These are phyloP conservation scores for Lepus townsendii DNA, from an alignment of 2,797 vertebrate species.

Conservation along the genomic window DNA sequence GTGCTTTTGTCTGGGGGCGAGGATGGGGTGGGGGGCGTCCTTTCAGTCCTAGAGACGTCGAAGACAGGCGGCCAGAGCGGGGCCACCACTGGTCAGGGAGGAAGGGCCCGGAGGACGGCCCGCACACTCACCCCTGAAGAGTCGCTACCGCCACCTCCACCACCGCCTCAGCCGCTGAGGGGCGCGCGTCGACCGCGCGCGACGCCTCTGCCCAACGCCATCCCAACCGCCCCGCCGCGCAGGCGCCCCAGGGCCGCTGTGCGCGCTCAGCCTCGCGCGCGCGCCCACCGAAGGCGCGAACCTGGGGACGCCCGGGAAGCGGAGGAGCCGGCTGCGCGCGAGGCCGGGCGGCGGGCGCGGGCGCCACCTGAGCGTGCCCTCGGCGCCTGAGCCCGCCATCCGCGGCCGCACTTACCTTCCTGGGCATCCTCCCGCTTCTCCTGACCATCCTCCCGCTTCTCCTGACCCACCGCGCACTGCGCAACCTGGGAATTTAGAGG, in stretches of 20 bases:
- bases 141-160: neutral
- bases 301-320: accelerated
- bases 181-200: neutral
- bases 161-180: neutral
- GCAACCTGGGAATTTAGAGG: neutral
- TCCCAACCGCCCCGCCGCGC: neutral
- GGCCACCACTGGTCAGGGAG: accelerated
- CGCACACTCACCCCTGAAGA: neutral
- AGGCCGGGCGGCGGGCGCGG: neutral
- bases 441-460: neutral
- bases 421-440: neutral
- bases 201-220: neutral
- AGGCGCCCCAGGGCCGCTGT: neutral
- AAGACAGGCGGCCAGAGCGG: accelerated
- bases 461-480: neutral
- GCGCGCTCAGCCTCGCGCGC: no score
- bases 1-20: no score
- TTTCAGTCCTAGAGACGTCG: accelerated
- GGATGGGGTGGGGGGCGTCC: accelerated
- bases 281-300: no score
- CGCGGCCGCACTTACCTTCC: no score
- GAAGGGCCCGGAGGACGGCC: neutral
- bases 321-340: neutral
- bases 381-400: neutral
- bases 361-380: neutral